Base-by-base conservation (phyloP, 2,888 invertebrate genomes). In the Protonemura montana region DNA sequence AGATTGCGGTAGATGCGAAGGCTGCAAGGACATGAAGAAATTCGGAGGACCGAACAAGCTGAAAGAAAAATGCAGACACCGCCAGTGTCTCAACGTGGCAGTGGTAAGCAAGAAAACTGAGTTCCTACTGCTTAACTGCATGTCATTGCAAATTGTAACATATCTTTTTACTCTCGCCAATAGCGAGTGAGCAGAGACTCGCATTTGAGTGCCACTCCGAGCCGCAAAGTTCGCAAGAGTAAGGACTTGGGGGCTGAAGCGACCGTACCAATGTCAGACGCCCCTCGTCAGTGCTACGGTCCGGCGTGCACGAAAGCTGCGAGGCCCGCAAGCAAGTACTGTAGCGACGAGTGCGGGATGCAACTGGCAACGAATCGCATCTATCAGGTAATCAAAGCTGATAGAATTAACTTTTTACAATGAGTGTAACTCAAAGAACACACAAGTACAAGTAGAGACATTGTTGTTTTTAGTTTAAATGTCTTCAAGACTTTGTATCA, bases 291-390 rank as follows among this genome's bases (percentile, higher is more conserved):
- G 90, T 99, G 99, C 91, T 96, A 96, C 90, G 99, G 99, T 0
- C 98, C 98, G 0, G 94, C 95, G 86, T 99, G 99, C 91, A 93
- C 93, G 0, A 94, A 95, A 87, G 94, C 95, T 76, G 97, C 98
- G 0, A 93, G 95, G 21, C 92, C 94, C 0, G 95, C 94, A 76
- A 98, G 98, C 87, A 99, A 99, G 92, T 99, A 99, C 90, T 99
- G 99, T 90, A 96, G 97, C 7, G 95, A 98, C 88, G 95, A 96
- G 88, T 99, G 99, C 91, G 99, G 99, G 0, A 93, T 98, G 90
- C 95, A 95, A 89, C 92, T 99, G 30, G 98, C 99, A 0, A 96
- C 96, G 0, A 95, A 95, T 81, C 93, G 97, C 89, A 97, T 98
- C 88, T 96, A 96, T 89, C 96, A 96, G 92, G 96, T 95, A 88